Evolutionary conservation across 2,113 vertebrate species (phyloP).

Genomic region (Notarius lentiginosus): DNA sequence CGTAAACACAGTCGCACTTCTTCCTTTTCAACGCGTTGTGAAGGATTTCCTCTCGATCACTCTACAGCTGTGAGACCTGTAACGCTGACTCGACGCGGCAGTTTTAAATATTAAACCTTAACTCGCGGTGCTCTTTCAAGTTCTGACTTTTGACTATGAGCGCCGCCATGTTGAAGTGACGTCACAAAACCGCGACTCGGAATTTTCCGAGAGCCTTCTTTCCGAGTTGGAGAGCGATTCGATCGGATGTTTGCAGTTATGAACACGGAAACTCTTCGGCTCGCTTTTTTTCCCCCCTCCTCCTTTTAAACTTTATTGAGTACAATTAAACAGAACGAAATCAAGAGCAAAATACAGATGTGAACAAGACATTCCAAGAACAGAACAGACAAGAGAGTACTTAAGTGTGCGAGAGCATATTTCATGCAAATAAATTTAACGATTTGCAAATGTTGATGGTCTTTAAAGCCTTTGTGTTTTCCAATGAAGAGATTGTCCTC

Average conservation of each 20-base stretch:
- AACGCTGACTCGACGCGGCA: not conserved
- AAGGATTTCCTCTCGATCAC: not conserved
- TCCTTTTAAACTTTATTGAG: no score
- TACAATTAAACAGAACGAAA: no score
- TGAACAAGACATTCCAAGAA: no score
- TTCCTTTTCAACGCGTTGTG: not conserved
- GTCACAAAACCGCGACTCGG: not conserved
- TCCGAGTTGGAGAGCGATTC: not conserved
- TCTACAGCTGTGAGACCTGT: not conserved
- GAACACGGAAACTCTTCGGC: not conserved
- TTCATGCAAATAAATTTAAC: no score
- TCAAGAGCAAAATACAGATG: no score
- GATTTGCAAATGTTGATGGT: no score
- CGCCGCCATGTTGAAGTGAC: not conserved
- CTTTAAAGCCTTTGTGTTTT: no score
- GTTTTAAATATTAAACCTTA: not conserved
- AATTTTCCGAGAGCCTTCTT: not conserved
- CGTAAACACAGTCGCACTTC: not conserved
- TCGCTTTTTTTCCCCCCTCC: no score
- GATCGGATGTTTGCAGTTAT: no score
- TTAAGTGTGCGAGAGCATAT: no score
- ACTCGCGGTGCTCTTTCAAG: not conserved
- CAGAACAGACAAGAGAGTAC: no score
- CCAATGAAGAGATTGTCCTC: no score
- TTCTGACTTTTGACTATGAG: not conserved